A percentile compares a stretch with the other conserved stretches of the same genome.
These are phyloP conservation scores for Amia ocellicauda DNA, from an alignment of 2,113 vertebrate species.

Conservation along the genomic window DNA sequence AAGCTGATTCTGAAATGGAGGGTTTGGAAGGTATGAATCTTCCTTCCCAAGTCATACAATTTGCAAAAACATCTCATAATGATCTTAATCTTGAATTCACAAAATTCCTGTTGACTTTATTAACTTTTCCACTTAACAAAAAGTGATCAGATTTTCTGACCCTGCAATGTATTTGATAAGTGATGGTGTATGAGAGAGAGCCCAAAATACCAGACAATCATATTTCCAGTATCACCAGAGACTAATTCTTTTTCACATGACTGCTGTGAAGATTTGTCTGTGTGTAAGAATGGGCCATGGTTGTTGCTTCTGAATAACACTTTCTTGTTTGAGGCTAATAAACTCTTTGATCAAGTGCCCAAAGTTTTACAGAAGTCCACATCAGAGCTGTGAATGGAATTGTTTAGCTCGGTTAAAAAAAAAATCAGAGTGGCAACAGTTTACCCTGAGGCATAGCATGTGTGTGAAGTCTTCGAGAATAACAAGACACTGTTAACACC, in stretches of 20 bases:
- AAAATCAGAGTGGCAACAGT: neutral
- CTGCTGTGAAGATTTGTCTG: slow-evolving; percentile 21
- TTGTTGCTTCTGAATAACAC: slow-evolving; percentile 22
- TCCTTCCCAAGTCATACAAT: too few species aligned
- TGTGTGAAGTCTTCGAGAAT: neutral
- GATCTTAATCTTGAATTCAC: too few species aligned
- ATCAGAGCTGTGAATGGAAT: slow-evolving; percentile 11
- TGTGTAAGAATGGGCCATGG: neutral
- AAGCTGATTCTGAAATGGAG: too few species aligned
- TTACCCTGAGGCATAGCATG: slow-evolving; percentile 1
- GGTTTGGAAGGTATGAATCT: too few species aligned
- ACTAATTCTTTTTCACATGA: slow-evolving; percentile 16
- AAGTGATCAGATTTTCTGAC: too few species aligned
- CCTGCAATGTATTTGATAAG: too few species aligned
- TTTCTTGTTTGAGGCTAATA: slow-evolving; percentile 19
- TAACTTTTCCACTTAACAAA: too few species aligned
- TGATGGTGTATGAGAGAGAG: too few species aligned
- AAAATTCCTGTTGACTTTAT: too few species aligned
- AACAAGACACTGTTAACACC: neutral
- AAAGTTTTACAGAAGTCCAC: slow-evolving; percentile 14
- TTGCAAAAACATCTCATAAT: too few species aligned
- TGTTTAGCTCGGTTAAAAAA: neutral
- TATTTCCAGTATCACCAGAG: too few species aligned
- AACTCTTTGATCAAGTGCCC: slow-evolving; percentile 12
- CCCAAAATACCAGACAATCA: too few species aligned